Evolutionary conservation across 2,888 invertebrate species (phyloP), one percentile per base, ranked within the genome.

Genomic region (Tenthredo mesomela): DNA sequence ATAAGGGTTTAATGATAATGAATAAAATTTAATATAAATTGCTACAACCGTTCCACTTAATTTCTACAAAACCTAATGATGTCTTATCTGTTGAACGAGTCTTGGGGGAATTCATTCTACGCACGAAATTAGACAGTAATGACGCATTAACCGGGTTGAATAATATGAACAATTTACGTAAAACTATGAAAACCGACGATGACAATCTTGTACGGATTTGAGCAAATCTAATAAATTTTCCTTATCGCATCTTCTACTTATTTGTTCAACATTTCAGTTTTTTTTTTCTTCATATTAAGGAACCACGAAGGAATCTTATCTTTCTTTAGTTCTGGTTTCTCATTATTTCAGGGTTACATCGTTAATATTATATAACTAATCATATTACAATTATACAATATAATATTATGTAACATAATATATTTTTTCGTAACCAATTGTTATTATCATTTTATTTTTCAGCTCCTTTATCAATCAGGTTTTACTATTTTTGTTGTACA

Each of bases 201-300:
- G 37, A 73, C 18, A 73, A 73, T 40, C 15, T 43, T 21, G 1
- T 21, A n/a, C 47, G 73, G 12, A n/a, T 77, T 77, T 54, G n/a
- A 77, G 33, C 77, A 43, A 47, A 29, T 50, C 77, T 77, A 43
- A 54, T 77, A 80, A 80, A 80, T 80, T 80, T 37, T 61, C 33
- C 29, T 77, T 29, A 54, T 77, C 77, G 29, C 21, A 33, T 15
- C 1, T 25, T 50, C 7, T 50, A 18, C 18, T 54, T 77, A 18
- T 29, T 54, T 77, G 54, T 54, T 25, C 12, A 43, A 77, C n/a
- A 50, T 80, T 80, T 61, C 40, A 7, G n/a, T 43, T 73, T 40
- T n/a, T 33, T 33, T 33, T 33, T 33, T 33, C 4, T 33, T 40
- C n/a, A 18, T 7, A 29, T 29, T 29, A 40, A 71, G 71, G 37